Evolutionary conservation across 2,113 vertebrate species (phyloP), one percentile per base, ranked within the genome.

Genomic region (Phoxinus phoxinus): DNA sequence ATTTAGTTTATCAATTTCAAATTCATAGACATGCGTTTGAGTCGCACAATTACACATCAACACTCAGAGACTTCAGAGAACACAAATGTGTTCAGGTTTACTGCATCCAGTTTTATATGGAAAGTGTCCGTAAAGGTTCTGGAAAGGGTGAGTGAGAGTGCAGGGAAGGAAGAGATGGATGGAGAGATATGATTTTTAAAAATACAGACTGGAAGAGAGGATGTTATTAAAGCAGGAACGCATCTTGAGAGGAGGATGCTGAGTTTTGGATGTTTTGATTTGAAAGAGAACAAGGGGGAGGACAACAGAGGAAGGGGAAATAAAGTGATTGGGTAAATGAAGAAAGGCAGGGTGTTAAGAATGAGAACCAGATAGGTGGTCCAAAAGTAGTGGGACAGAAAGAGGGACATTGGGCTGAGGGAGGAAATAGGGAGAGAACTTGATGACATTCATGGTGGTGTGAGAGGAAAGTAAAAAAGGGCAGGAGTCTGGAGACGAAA

Each of bases 241-340:
- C 21, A n/a, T 78, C 53, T 25, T 59, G 19, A 1, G 32, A 41
- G 51, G 11, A 37, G 12, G 53, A 59, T 5, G 6, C 21, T 59
- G 87, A 87, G 90, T 90, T 41, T 41, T 41, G 90, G 90, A 92
- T 89, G 90, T 12, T 91, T 91, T 89, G 91, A 90, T 90, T 93
- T 87, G 85, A 91, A 93, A 77, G 85, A 88, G 86, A 90, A 80
- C 67, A 77, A 87, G 65, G 67, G 17, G 8, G 56, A 59, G 56
- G 41, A 59, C n/a, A 23, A 46, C 17, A 37, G 13, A 46, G 63
- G 37, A 44, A 67, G 51, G 56, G 69, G 17, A 65, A 58, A 83
- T 30, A 56, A 46, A 71, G 35, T 25, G 48, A 25, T 25, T 19
- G 25, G 56, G 30, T 67, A 48, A 35, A 69, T 53, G 59, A 65